Evolutionary conservation across 1,140 invertebrate genomes (phyloP).

Genomic region (Drosophila pseudoobscura): DNA sequence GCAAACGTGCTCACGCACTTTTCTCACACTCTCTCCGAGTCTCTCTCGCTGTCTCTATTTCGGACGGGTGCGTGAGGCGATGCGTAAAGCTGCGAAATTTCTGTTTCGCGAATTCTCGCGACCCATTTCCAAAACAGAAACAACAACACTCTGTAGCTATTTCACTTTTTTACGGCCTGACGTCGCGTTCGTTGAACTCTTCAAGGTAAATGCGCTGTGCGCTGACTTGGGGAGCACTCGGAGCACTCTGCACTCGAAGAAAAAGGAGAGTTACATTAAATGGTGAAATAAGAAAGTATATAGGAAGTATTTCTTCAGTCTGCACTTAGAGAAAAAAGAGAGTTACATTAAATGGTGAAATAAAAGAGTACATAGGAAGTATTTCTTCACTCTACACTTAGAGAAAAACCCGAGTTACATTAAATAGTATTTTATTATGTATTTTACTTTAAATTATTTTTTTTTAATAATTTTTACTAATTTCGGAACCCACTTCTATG

Average conservation of each 20-base stretch:
- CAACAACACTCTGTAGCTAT: constrained; percentile 17
- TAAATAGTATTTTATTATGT: too few species aligned
- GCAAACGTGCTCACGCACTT: constrained; percentile 40
- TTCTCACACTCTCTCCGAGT: constrained; percentile 7
- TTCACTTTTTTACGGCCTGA: constrained; percentile 1
- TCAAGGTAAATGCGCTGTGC: constrained; percentile 15
- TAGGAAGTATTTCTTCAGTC: too few species aligned
- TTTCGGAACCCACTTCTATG: not conserved
- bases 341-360: too few species aligned
- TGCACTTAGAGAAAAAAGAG: too few species aligned
- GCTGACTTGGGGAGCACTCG: not conserved
- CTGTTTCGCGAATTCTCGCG: constrained; percentile 44
- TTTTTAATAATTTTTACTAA: not conserved
- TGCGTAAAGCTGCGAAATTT: constrained; percentile 60
- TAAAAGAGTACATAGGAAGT: too few species aligned
- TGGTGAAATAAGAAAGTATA: too few species aligned
- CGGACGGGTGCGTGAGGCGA: constrained; percentile 50
- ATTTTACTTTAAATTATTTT: too few species aligned
- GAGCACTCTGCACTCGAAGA: too few species aligned
- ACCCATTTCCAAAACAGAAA: constrained; percentile 42
- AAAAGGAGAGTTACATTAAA: too few species aligned
- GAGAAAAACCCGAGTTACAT: too few species aligned
- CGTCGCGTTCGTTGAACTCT: constrained; percentile 58
- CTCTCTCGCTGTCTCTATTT: not conserved
- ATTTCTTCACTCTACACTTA: too few species aligned